phyloP scores from a whole-genome alignment of 2,888 invertebrate genomes.

The Gryllus longicercus region DNA sequence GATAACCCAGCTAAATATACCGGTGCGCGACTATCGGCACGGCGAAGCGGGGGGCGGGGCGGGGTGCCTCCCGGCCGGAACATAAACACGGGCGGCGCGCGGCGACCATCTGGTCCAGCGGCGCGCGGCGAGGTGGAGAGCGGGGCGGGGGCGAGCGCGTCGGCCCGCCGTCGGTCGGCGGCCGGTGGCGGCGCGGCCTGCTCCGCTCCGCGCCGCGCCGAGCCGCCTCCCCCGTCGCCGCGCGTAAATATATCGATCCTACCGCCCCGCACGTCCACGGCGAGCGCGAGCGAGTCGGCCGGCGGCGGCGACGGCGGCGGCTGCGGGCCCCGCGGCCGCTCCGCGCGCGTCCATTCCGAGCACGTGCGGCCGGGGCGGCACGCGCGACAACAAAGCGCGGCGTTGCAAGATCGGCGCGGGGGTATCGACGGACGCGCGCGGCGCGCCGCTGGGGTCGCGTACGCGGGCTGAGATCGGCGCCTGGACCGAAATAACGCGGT shows the following conservation, averaged over 20 bases:
- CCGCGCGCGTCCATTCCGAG: not conserved
- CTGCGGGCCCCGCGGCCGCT: not conserved
- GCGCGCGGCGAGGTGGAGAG: not conserved
- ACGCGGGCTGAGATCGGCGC: not conserved
- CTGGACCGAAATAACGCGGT: not conserved
- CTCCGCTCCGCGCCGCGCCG: not conserved
- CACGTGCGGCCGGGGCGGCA: not conserved
- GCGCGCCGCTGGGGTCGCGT: not conserved
- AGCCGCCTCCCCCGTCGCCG: not conserved
- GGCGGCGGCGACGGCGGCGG: not conserved
- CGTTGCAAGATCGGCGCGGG: slow-evolving; percentile 6
- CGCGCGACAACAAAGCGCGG: slow-evolving; percentile 17
- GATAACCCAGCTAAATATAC: not conserved
- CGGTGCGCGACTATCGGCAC: not conserved
- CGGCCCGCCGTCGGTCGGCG: not conserved
- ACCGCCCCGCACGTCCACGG: not conserved
- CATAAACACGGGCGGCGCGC: slow-evolving; percentile 2
- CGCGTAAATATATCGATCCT: slow-evolving; percentile 11
- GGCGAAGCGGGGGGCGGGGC: not conserved
- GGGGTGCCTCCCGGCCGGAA: not conserved
- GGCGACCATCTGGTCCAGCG: not conserved
- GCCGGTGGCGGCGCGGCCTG: not conserved
- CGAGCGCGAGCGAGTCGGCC: not conserved
- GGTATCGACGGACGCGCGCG: not conserved
- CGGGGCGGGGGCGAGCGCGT: not conserved